Conservation (phyloP, 1,140 invertebrate species). For the Drosophila bocki region DNA sequence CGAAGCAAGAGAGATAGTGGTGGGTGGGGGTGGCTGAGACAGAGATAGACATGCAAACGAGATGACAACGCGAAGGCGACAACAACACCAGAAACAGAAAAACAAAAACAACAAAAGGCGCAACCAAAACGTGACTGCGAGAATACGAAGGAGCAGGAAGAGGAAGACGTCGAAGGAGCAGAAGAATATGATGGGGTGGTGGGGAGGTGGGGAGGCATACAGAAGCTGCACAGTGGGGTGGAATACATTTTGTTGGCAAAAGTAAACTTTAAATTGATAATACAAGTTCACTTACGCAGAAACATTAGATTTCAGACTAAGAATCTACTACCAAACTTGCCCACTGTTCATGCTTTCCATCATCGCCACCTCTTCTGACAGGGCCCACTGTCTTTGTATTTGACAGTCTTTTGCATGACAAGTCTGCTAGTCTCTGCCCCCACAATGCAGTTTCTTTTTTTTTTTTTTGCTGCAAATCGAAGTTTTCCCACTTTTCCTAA, state of each 20-base stretch:
- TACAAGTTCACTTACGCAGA: not conserved
- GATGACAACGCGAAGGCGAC: conserved; percentile 76
- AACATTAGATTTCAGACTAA: not conserved
- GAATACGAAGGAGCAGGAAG: conserved; percentile 37
- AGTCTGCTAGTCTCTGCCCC: conserved; percentile 39
- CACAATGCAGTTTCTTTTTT: conserved; percentile 34
- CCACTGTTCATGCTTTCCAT: conserved; percentile 33
- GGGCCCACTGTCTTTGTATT: conserved; percentile 41
- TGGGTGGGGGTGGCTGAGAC: conserved; percentile 13
- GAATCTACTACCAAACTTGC: not conserved
- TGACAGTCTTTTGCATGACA: conserved; percentile 52
- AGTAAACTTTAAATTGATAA: not conserved
- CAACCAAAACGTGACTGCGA: conserved; percentile 69
- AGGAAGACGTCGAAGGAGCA: conserved; percentile 30
- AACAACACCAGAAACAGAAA: conserved; percentile 43
- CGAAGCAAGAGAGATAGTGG: not conserved
- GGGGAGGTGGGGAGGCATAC: conserved; percentile 5
- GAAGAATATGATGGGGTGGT: not conserved
- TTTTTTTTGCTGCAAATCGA: conserved; percentile 42
- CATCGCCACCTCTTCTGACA: not conserved
- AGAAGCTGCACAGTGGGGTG: conserved; percentile 17
- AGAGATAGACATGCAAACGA: conserved; percentile 69
- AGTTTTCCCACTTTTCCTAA: conserved; percentile 38
- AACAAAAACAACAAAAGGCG: conserved; percentile 42
- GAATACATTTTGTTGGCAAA: not conserved